Evolutionary conservation across 1,140 invertebrate genomes (phyloP), one percentile per base, ranked within the genome.

Genomic region (Conus ventricosus): DNA sequence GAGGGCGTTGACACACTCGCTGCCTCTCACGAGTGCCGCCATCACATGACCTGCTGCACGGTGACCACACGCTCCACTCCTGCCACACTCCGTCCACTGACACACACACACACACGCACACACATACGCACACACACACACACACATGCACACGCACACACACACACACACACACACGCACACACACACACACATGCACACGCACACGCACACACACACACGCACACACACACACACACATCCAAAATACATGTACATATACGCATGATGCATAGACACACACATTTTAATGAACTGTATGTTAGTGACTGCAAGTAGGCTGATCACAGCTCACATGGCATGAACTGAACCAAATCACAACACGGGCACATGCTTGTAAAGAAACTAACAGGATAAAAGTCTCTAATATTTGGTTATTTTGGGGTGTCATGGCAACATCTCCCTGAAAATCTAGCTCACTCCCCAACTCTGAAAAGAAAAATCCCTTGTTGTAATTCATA

Each of bases 11-110:
- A 90, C 94, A 95, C 13, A 78, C 15, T 53, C 94, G 90, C 2
- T 51, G 71, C 51, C 94, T 87, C 60, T 92, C 89, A 76, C 85
- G 84, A 2, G 81, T 91, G 25, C 93, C 94, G 25, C 82, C 86
- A n/a, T 91, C 93, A 93, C 95, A 95, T 17, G 94, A 92, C 53
- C 89, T 88, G 23, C 92, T 93, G 89, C 95, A 95, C 13, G 60
- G 23, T 11, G 92, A 92, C 94, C 94, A 95, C 0, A 89, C 67
- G 53, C 91, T 89, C 95, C 95, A 95, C 17, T 88, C 84, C 80
- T 84, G 85, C 93, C 94, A 95, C 7, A 82, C 57, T 51, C 95
- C 94, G 89, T 94, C 90, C 39, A 94, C 94, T 95, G 84, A 57
- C 55, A 57, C 3, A 91, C 75, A 75, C 20, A 63, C 5, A 75